phyloP scores from a whole-genome alignment of 2,113 vertebrate species.

The Solea senegalensis region DNA sequence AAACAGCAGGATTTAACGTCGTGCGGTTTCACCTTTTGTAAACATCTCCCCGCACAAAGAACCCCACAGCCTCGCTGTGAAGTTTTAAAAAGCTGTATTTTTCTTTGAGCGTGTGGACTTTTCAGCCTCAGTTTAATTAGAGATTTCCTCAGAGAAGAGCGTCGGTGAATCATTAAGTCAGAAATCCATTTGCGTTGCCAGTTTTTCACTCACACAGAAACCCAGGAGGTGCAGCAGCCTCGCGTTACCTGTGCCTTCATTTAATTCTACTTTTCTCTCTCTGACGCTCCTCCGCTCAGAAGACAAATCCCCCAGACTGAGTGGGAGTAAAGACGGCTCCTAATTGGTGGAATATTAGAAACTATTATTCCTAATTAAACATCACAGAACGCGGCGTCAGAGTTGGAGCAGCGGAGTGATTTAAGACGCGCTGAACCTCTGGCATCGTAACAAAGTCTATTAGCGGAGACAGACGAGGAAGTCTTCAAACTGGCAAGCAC shows the following conservation, averaged over 20 bases:
- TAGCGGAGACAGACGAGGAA: slow-evolving; percentile 71
- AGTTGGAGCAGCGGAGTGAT: slow-evolving; percentile 71
- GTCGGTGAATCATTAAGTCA: slow-evolving; percentile 62
- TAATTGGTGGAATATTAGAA: slow-evolving; percentile 79
- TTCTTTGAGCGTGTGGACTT: slow-evolving; percentile 48
- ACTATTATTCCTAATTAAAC: slow-evolving; percentile 84
- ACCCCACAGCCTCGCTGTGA: not conserved
- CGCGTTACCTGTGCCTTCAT: slow-evolving; percentile 60
- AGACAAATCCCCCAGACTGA: slow-evolving; percentile 54
- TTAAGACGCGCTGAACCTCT: slow-evolving; percentile 78
- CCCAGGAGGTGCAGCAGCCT: slow-evolving; percentile 50
- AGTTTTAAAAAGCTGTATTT: slow-evolving; percentile 7
- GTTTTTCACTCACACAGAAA: slow-evolving; percentile 47
- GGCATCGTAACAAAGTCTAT: slow-evolving; percentile 79
- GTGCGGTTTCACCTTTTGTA: slow-evolving; percentile 37
- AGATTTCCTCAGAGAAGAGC: slow-evolving; percentile 56
- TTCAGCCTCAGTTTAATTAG: slow-evolving; percentile 58
- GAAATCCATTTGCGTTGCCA: slow-evolving; percentile 56
- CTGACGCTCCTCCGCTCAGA: slow-evolving; percentile 47
- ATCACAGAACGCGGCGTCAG: slow-evolving; percentile 79
- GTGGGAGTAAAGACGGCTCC: slow-evolving; percentile 46
- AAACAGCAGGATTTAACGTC: slow-evolving; percentile 19
- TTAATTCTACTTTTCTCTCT: slow-evolving; percentile 30
- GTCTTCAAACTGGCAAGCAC: slow-evolving; percentile 69
- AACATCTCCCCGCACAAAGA: slow-evolving; percentile 10